Conservation (phyloP, 2,888 invertebrate genomes). For the Acanthosepion esculentum region DNA sequence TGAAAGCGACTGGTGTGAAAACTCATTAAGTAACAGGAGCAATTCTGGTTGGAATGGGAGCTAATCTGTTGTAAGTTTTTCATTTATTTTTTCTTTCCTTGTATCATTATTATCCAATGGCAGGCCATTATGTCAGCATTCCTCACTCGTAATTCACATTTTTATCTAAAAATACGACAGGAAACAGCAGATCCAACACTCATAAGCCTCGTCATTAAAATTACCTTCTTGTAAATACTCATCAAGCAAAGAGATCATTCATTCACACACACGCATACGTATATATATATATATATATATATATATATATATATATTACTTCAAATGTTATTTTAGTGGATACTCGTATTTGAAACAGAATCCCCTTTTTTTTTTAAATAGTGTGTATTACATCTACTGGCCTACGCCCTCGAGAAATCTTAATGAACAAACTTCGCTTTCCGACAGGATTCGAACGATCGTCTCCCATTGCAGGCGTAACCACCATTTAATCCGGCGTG, state of each 20-base stretch:
- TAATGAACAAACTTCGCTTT: no score
- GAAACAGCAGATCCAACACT: neutral
- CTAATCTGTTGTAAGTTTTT: neutral
- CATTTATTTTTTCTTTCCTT: neutral
- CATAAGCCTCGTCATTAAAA: neutral
- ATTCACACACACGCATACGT: no score
- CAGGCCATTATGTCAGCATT: neutral
- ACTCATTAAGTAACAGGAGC: no score
- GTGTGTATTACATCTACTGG: no score
- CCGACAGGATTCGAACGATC: no score
- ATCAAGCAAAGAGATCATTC: neutral
- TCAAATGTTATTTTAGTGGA: no score
- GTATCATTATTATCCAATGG: neutral
- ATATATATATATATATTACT: neutral
- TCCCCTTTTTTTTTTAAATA: no score
- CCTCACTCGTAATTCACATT: neutral
- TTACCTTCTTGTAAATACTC: neutral
- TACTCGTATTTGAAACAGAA: no score
- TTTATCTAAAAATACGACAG: neutral
- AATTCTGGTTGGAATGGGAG: neutral
- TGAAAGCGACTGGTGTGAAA: no score
- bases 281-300: neutral
- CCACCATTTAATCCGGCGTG: no score
- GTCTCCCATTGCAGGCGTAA: no score
- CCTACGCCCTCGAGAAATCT: no score